Percentiles rank a stretch among this genome's conserved stretches.
Conservation (phyloP, 2,888 invertebrate genomes). For the Colostygia pectinataria region DNA sequence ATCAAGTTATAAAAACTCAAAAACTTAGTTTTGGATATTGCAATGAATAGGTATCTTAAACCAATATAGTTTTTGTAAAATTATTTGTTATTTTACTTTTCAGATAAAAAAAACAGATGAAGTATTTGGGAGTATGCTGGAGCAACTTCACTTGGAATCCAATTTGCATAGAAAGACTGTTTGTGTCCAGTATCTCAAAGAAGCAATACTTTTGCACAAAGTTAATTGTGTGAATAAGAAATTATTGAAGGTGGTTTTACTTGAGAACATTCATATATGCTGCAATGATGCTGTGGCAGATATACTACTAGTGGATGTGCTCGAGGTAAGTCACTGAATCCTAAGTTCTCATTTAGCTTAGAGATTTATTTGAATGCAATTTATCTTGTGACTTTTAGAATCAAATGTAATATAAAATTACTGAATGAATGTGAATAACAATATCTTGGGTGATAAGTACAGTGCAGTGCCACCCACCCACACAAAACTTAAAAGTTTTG, state of each 20-base stretch:
- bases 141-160: constrained; percentile 59
- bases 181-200: constrained; percentile 53
- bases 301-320: constrained; percentile 53
- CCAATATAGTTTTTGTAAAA: no score
- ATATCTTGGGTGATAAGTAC: no score
- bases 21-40: no score
- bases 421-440: no score
- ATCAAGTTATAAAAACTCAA: no score
- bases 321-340: constrained; percentile 50
- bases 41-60: no score
- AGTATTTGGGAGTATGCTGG: constrained; percentile 50
- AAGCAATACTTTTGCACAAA: constrained; percentile 55
- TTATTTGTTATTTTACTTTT: constrained; percentile 32
- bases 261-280: constrained; percentile 62
- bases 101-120: constrained; percentile 59
- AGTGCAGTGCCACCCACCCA: no score
- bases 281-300: constrained; percentile 55
- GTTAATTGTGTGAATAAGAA: constrained; percentile 59
- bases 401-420: no score
- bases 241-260: constrained; percentile 55
- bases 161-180: constrained; percentile 64
- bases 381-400: no score
- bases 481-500: no score
- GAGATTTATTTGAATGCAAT: no score
- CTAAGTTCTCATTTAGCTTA: background rate